A percentile compares a stretch with the other conserved stretches of the same genome.
Conservation (phyloP, 2,113 vertebrate genomes). For the Strix uralensis region DNA sequence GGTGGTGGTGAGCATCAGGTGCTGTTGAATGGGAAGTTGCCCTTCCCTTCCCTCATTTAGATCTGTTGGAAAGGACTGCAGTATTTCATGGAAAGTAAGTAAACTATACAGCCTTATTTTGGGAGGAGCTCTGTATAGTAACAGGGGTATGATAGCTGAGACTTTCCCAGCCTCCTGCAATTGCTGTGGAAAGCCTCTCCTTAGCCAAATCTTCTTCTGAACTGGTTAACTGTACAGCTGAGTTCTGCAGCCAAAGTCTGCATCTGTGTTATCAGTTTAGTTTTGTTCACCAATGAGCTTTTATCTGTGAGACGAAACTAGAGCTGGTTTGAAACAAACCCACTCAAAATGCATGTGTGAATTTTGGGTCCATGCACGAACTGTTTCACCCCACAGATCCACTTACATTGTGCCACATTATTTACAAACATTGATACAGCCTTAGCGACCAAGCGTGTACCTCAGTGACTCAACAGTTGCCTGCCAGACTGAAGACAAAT, state of each 20-base stretch:
- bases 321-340: not conserved
- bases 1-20: not conserved
- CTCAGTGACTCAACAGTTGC: not conserved
- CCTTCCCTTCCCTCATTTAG: not conserved
- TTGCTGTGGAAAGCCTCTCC: not conserved
- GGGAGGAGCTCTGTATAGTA: not conserved
- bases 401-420: not conserved
- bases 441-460: fast-evolving
- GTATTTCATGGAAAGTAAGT: not conserved
- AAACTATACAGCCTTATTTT: not conserved
- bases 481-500: not conserved
- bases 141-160: not conserved
- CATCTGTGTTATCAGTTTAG: not conserved
- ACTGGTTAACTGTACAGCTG: not conserved
- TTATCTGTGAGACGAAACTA: not conserved
- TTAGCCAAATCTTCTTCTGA: not conserved
- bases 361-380: fast-evolving
- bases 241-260: not conserved
- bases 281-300: not conserved
- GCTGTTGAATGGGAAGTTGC: not conserved
- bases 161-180: not conserved
- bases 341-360: not conserved
- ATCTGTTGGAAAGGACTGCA: not conserved
- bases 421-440: not conserved
- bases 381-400: not conserved